A percentile compares a stretch with the other conserved stretches of the same genome.
Evolutionary conservation across 2,113 vertebrate species (phyloP).

Genomic region (Megaptera novaeangliae): DNA sequence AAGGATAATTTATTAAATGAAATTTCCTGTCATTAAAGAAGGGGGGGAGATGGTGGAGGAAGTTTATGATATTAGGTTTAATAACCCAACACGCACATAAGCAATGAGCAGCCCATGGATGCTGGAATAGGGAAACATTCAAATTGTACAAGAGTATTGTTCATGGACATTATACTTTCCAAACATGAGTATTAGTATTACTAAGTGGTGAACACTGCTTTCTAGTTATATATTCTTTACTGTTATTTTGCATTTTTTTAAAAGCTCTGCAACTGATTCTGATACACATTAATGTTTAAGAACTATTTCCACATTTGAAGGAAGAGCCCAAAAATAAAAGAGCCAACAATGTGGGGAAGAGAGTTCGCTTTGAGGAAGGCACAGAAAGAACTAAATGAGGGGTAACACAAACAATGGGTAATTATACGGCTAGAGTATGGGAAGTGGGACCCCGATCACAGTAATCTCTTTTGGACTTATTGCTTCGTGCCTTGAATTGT

Average conservation of each 20-base stretch:
- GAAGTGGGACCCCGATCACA: neutral
- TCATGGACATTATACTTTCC: neutral
- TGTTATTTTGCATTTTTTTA: neutral
- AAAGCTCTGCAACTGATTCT: neutral
- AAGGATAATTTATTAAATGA: neutral
- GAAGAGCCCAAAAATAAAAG: neutral
- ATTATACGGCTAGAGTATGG: too few species aligned
- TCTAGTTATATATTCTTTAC: neutral
- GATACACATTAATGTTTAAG: neutral
- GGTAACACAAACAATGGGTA: neutral
- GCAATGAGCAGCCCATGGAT: neutral
- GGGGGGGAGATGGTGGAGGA: neutral
- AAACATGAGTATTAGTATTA: neutral
- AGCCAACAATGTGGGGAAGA: neutral
- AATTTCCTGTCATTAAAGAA: neutral
- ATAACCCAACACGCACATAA: neutral
- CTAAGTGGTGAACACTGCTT: neutral
- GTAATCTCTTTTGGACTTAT: neutral
- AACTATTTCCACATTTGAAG: neutral
- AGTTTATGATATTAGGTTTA: neutral
- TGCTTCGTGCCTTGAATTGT: neutral
- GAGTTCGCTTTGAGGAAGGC: neutral
- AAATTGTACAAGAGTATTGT: neutral
- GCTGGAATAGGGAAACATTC: neutral
- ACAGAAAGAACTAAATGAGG: neutral